Evolutionary conservation across 2,888 invertebrate species (phyloP).

Genomic region (Drosophila testacea): DNA sequence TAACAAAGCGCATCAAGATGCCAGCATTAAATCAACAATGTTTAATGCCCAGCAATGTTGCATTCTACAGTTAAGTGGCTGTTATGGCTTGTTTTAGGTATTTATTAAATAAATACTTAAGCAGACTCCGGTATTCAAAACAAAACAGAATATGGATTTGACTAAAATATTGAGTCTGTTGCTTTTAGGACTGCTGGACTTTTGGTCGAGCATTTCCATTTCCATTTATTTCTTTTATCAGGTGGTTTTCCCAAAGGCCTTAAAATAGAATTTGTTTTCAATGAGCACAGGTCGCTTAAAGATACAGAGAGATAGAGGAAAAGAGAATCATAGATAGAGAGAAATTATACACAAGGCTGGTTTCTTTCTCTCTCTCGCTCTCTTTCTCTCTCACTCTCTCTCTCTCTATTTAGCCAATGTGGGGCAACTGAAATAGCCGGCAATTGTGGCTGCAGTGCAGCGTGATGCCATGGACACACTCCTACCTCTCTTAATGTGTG

Average conservation of each 20-base stretch:
- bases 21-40: constrained; percentile 36
- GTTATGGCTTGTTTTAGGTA: constrained; percentile 34
- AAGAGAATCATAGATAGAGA: background rate
- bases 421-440: constrained; percentile 75
- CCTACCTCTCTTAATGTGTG: constrained; percentile 24
- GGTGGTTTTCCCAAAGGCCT: constrained; percentile 77
- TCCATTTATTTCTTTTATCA: constrained; percentile 62
- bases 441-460: constrained; percentile 59
- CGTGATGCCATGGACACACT: constrained; percentile 35
- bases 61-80: constrained; percentile 14
- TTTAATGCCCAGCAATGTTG: constrained; percentile 28
- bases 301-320: background rate
- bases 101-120: constrained; percentile 54
- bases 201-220: constrained; percentile 20
- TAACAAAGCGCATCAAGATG: constrained; percentile 40
- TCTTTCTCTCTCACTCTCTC: background rate
- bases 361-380: background rate
- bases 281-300: constrained; percentile 47
- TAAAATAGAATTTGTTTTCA: constrained; percentile 72
- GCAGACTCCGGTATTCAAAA: constrained; percentile 31
- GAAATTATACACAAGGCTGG: constrained; percentile 23
- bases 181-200: constrained; percentile 3
- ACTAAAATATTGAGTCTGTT: constrained; percentile 7
- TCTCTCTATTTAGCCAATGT: constrained; percentile 50
- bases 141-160: constrained; percentile 39